Base-by-base conservation (phyloP, 35 echinoderm and acorn worm genomes). In the Ptychodera flava region DNA sequence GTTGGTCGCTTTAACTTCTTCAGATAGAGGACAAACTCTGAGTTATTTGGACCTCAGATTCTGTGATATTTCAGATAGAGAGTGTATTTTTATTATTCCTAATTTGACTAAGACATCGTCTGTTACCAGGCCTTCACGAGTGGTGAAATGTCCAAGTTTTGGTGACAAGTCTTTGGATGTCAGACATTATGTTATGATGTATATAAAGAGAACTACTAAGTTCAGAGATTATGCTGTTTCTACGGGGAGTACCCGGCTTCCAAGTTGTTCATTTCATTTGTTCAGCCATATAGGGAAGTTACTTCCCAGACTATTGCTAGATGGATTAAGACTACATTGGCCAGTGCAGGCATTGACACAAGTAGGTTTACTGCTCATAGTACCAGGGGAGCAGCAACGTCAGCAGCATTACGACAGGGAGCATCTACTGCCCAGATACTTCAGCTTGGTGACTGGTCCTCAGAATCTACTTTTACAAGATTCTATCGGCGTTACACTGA, bases 281-380 rank as follows among this genome's bases (percentile, higher is more conserved):
- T 31, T 0, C 22, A n/a, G 22, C 77, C 79, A 6, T 28, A 88
- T 28, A 88, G 79, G 29, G 78, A 37, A 28, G 32, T 80, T 29
- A 15, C 27, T 35, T 31, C 78, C 0, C 0, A 79, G 31, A 83
- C 88, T 10, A 89, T 89, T 29, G 75, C 35, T 53, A 34, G 88
- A n/a, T 89, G 88, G 88, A 38, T 89, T 29, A 33, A 53, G 30
- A 36, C 82, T 15, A n/a, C 36, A 31, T 16, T 89, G 35, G 77
- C 31, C 33, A 76, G 64, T 32, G 80, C 88, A 83, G 88, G 88
- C 16, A 76, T 89, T 28, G 78, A 84, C 78, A 82, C 81, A 29
- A 27, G 31, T 1, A 6, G 81, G 28, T 97, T 85, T 76, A 92
- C 81, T n/a, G n/a, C 91, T 31, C 94, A 93, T 76, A 93, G 85